Percentiles rank a stretch among this genome's conserved stretches.
phyloP scores from a whole-genome alignment of 2,797 vertebrate species.

The Melanotaenia parkinsoni region DNA sequence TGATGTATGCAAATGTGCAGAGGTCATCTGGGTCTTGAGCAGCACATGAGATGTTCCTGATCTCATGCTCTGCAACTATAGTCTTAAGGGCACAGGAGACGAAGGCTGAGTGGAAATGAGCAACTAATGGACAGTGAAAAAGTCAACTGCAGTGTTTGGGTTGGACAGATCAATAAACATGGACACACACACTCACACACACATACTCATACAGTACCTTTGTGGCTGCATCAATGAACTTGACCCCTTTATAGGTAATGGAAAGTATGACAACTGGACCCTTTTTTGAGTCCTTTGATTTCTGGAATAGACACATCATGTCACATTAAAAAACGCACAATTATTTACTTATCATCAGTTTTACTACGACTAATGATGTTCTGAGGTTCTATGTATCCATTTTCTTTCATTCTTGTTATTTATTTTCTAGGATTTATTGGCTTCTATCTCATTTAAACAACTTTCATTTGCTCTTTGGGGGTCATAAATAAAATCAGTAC shows the following conservation, averaged over 20 bases:
- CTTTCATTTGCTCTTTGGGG: constrained; percentile 6
- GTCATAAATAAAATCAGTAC: background rate
- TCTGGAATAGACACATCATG: constrained; percentile 75
- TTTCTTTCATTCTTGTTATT: background rate
- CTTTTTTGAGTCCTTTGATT: constrained; percentile 98
- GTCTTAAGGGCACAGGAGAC: constrained; percentile 78
- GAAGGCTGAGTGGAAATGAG: constrained; percentile 23
- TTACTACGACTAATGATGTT: background rate
- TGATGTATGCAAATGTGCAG: constrained; percentile 97
- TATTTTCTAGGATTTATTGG: background rate
- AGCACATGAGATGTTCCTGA: constrained; percentile 98
- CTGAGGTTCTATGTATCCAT: background rate
- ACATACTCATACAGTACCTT: constrained; percentile 83
- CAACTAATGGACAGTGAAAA: constrained; percentile 17
- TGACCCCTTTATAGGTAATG: constrained; percentile 97
- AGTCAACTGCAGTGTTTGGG: constrained; percentile 13
- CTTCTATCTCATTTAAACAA: background rate
- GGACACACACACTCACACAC: constrained; percentile 7
- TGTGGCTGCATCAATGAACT: constrained; percentile 97
- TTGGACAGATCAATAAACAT: constrained; percentile 20
- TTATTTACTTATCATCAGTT: background rate
- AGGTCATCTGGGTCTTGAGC: constrained; percentile 98
- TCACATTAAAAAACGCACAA: background rate
- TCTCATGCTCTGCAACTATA: constrained; percentile 97
- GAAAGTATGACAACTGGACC: constrained; percentile 95